Evolutionary conservation across 2,797 vertebrate species (phyloP).

Genomic region (Agapornis canus): DNA sequence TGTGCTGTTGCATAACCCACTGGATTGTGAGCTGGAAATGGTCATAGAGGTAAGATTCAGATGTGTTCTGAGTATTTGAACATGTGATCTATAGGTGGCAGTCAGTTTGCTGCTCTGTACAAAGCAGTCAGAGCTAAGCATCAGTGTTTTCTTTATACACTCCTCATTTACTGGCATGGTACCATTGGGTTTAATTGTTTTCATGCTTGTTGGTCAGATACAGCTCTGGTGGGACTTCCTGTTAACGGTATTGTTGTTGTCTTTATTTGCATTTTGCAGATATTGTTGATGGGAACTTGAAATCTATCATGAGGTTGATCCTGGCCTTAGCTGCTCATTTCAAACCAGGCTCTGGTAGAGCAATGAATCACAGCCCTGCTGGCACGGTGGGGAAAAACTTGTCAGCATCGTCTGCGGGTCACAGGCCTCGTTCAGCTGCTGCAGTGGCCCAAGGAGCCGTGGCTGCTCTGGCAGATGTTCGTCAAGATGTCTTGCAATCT

Average conservation of each 20-base stretch:
- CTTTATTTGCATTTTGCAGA: slow-evolving; percentile 72
- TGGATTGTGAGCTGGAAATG: neutral
- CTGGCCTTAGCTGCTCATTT: slow-evolving; percentile 96
- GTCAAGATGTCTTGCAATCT: slow-evolving; percentile 85
- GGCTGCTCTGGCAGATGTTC: slow-evolving; percentile 86
- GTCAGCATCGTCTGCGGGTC: slow-evolving; percentile 46
- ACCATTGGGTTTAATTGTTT: neutral
- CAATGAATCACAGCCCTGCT: slow-evolving; percentile 76
- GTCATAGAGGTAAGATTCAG: neutral
- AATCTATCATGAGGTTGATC: slow-evolving; percentile 94
- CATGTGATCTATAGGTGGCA: neutral
- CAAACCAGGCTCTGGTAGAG: slow-evolving; percentile 83
- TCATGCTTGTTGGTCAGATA: rapidly evolving
- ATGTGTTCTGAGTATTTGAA: neutral
- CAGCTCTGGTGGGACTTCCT: rapidly evolving
- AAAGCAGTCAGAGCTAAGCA: neutral
- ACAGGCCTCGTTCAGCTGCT: slow-evolving; percentile 87
- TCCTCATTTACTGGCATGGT: neutral
- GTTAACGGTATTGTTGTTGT: neutral
- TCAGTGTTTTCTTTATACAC: neutral
- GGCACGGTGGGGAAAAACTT: slow-evolving; percentile 60
- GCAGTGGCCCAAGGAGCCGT: slow-evolving; percentile 90
- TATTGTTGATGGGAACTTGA: slow-evolving; percentile 95
- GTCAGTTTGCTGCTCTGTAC: neutral
- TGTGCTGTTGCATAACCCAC: neutral